Evolutionary conservation across 2,888 invertebrate genomes (phyloP).

Genomic region (Drosophila lutescens): DNA sequence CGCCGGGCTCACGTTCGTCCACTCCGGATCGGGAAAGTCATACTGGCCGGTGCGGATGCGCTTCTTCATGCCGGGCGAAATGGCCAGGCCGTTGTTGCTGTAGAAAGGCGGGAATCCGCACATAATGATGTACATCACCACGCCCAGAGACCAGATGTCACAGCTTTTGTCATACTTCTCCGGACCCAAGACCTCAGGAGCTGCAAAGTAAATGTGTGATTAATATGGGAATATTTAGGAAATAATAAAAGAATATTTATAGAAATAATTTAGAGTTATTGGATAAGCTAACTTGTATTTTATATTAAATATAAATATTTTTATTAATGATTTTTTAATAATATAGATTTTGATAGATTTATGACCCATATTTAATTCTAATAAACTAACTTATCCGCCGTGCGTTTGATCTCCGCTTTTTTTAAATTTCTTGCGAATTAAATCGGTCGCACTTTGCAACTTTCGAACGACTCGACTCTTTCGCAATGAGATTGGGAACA

Average conservation of each 20-base stretch:
- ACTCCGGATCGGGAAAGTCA: slow-evolving; percentile 98
- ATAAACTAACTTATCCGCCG: too few relatives aligned
- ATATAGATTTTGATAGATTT: too few relatives aligned
- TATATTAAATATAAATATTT: too few relatives aligned
- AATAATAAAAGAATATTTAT: not conserved
- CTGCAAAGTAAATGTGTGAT: slow-evolving; percentile 47
- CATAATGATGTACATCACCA: slow-evolving; percentile 99
- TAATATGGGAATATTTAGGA: not conserved
- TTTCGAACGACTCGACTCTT: not conserved
- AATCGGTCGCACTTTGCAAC: not conserved
- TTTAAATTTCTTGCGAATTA: not conserved
- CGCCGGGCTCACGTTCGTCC: slow-evolving; percentile 96
- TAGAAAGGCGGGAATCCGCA: slow-evolving; percentile 99
- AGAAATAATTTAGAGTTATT: too few relatives aligned
- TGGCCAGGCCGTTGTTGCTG: slow-evolving; percentile 98
- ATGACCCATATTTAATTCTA: too few relatives aligned
- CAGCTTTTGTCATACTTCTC: slow-evolving; percentile 99
- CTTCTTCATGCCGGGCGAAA: slow-evolving; percentile 99
- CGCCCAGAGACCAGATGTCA: slow-evolving; percentile 99
- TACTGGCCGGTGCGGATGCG: slow-evolving; percentile 95
- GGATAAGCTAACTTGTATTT: too few relatives aligned
- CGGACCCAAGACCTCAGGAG: slow-evolving; percentile 93
- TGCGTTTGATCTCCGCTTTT: not conserved
- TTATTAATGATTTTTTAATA: too few relatives aligned
- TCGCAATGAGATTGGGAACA: slow-evolving; percentile 7